Evolutionary conservation across 2,797 vertebrate genomes (phyloP), one percentile per base, ranked within the genome.

Genomic region (Parauchenoglanis ngamensis): DNA sequence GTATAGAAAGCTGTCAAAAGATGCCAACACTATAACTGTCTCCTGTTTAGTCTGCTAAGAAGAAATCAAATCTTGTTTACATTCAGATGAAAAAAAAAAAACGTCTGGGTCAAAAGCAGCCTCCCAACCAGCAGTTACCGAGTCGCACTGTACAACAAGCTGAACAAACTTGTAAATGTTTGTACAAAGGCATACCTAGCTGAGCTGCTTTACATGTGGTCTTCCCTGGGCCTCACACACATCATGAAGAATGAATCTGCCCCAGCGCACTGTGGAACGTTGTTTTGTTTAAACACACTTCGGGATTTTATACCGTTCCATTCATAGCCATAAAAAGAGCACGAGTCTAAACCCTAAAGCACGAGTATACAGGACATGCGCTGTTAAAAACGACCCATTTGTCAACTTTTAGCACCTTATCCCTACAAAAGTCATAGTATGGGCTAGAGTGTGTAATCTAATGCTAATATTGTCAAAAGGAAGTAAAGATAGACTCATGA

Each of bases 11-110:
- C 52, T 59, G 49, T 12, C 28, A 52, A 61, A 81, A 70, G 70
- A 57, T 79, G 54, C 23, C 40, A 56, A 57, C 83, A 83, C 70
- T 52, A 78, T 72, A 75, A 77, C 57, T 77, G 72, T 63, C 78
- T 78, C 67, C 40, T 82, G 85, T 89, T 91, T 90, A 83, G 87
- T 87, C 81, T 89, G 83, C 23, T n/a, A 61, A 57, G 86, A 86
- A 31, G 28, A 87, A 89, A 89, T 85, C 78, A 86, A 90, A 86
- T 82, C 81, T 77, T 86, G 72, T 90, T 84, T 85, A 83, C 87
- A 83, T 83, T 83, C 46, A 52, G 44, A 49, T 11, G 44, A n/a
- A 31, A 25, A 10, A 7, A 40, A 21, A 49, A 35, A 25, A 78
- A 28, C 17, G 70, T 75, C 63, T 70, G 52, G 72, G 61, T 87